Base-by-base conservation (phyloP, 2,888 invertebrate species). In the Pasiphila rectangulata region DNA sequence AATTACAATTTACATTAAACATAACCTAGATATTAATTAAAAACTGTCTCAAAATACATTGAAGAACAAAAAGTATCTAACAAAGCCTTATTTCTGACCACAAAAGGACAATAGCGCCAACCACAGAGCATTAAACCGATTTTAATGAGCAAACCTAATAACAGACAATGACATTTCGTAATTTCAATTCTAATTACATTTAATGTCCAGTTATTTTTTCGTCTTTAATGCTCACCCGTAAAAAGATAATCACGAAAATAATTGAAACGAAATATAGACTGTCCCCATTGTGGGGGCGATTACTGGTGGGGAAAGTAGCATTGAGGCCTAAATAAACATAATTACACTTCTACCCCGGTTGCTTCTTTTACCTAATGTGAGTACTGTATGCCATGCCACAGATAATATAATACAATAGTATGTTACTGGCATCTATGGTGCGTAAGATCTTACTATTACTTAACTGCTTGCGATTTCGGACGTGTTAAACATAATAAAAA, bases 161-260 rank as follows among this genome's bases (percentile, higher is more conserved):
- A 62, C 63, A 68, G 64, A 58, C 58, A 51, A 54, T 77, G 84
- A 81, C 86, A 83, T 84, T 83, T 80, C 81, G 78, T 80, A 80
- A 83, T 83, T 82, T 79, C 79, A 72, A 82, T 82, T 80, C 83
- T 85, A 85, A 86, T 87, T 85, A 86, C 79, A 59, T 81, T 83
- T 86, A 86, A 88, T 83, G 83, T 77, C 78, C 72, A 75, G 82
- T 83, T 84, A 82, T 86, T 87, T 86, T 87, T 86, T 81, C 78
- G 80, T 83, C 81, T 84, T 86, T 85, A 86, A 87, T 86, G 85
- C 78, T 72, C 72, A 70, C 75, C 73, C 72, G 83, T 88, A 88
- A 88, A 87, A 88, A 87, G 86, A 87, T 87, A 87, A 87, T 87
- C 86, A 87, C 84, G 79, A 87, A 88, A 86, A 88, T 88, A 88